phyloP scores from a whole-genome alignment of 2,113 vertebrate species.

The cattle (Bos taurus) region ARS-UCD2.0 NC_037333.1:67979501-67980000 shows the following conservation, averaged over 20 bases:
- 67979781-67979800: not conserved
- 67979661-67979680: not conserved
- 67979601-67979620: not conserved
- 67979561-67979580: not conserved
- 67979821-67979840: not conserved
- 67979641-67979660: not conserved
- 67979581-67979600: not conserved
- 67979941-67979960: too few species aligned
- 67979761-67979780: not conserved
- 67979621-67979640: not conserved
- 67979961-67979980: too few species aligned
- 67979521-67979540: not conserved
- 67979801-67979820: not conserved
- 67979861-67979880: not conserved
- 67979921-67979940: not conserved
- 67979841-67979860: not conserved
- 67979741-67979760: not conserved
- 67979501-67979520: slow-evolving; percentile 17
- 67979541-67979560: not conserved
- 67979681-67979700: not conserved
- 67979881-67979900: not conserved
- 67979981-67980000: not conserved
- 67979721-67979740: not conserved
- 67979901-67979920: not conserved
- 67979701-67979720: not conserved